Evolutionary conservation across 2,888 invertebrate genomes (phyloP), one percentile per base, ranked within the genome.

Genomic region (Caenorhabditis zanzibari): DNA sequence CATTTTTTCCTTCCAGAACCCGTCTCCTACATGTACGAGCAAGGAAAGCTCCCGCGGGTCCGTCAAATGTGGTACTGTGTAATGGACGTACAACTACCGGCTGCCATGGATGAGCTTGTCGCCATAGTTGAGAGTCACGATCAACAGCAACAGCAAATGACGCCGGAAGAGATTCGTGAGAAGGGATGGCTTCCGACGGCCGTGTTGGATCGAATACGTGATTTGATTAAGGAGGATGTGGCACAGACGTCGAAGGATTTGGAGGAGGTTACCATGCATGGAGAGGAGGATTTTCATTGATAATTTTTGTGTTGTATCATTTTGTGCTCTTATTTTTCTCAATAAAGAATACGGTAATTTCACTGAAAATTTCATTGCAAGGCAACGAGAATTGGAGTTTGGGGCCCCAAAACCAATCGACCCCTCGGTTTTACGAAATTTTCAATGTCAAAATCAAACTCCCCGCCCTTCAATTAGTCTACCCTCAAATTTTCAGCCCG

Each of bases 21-120:
- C 2, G 84, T 89, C 41, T 82, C 84, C 54, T 89, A 84, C 61
- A 58, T 66, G 14, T 90, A 90, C 68, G 69, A 79, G 38, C 84
- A 87, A 83, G 89, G 89, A 19, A 71, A 54, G 19, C 74, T 93
- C 38, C 94, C 94, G 0, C 91, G 92, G 3, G 92, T 93, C 69
- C 89, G 93, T 32, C 93, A 94, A 88, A 93, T 93, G 92, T 93
- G 93, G 89, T 94, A 94, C 88, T 93, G 93, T 73, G 87, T 93
- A 10, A 92, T 92, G 85, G 93, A 94, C 86, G 92, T 94, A 24
- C 89, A 92, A 32, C 88, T 93, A 14, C 74, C 79, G 6, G 41
- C 64, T 47, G 86, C 86, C 7, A 68, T 74, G 0, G 71, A 77
- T 9, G 63, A 77, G 28, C 59, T 87, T 26, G 52, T 44, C 14